Evolutionary conservation across 2,113 vertebrate genomes (phyloP).

Genomic region (Copsychus sechellarum): DNA sequence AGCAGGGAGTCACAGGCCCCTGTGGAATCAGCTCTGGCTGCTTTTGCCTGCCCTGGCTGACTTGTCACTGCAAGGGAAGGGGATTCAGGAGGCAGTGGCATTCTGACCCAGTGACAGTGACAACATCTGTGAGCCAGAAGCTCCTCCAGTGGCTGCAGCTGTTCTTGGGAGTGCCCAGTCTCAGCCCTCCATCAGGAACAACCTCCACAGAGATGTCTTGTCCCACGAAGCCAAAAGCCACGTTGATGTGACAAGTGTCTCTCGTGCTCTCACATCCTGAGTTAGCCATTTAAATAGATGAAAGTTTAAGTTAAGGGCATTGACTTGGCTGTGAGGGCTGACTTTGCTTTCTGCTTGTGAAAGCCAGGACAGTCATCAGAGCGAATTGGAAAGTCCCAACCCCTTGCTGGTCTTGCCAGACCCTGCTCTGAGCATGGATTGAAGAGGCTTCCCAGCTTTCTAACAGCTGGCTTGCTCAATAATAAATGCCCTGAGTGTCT

Average conservation of each 20-base stretch:
- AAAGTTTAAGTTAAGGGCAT: neutral
- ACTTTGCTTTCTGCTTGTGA: neutral
- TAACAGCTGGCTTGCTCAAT: neutral
- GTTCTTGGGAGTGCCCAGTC: neutral
- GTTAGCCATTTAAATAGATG: neutral
- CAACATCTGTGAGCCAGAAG: conserved; percentile 17
- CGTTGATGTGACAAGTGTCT: accelerated
- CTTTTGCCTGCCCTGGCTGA: neutral
- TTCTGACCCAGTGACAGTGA: neutral
- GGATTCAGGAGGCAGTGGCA: neutral
- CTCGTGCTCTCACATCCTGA: neutral
- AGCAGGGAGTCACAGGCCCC: neutral
- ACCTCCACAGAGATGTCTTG: neutral
- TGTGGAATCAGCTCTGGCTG: neutral
- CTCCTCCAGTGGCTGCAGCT: neutral
- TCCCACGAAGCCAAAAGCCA: neutral
- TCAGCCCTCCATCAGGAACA: neutral
- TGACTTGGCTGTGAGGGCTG: neutral
- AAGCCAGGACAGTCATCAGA: neutral
- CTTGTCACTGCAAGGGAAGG: neutral
- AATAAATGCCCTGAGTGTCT: neutral
- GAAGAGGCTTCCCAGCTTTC: neutral
- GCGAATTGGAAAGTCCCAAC: neutral
- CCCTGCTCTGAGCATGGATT: neutral
- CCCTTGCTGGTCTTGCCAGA: neutral